These are phyloP conservation scores for Serranus cabrilla DNA, from an alignment of 2,797 vertebrate species.

Conservation along the genomic window DNA sequence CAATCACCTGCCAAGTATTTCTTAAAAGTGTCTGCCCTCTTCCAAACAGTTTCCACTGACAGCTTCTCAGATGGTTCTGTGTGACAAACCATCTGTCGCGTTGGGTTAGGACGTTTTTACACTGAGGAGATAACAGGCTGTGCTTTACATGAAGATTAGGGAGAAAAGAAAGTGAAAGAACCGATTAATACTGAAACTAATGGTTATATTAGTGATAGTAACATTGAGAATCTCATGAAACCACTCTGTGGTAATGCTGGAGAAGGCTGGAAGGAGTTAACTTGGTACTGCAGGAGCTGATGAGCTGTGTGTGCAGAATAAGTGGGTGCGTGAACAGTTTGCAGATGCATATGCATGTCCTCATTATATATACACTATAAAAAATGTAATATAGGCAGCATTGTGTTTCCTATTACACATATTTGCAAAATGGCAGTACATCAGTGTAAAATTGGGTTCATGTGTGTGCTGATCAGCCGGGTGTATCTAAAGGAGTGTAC, in stretches of 20 bases:
- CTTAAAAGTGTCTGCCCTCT: too few species aligned
- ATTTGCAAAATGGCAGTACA: slow-evolving; percentile 6
- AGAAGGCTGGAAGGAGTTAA: not conserved
- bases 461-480: not conserved
- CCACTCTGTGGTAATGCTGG: not conserved
- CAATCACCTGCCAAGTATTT: too few species aligned
- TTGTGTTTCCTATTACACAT: not conserved
- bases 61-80: too few species aligned
- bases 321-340: slow-evolving; percentile 18
- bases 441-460: not conserved
- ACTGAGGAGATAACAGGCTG: too few species aligned
- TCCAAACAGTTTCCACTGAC: too few species aligned
- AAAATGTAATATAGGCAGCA: not conserved
- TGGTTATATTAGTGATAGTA: too few species aligned
- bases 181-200: too few species aligned
- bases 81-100: too few species aligned
- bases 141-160: too few species aligned
- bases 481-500: not conserved
- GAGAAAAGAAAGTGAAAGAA: too few species aligned
- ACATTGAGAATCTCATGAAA: not conserved
- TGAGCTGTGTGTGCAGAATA: slow-evolving; percentile 2
- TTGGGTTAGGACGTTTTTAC: too few species aligned
- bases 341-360: slow-evolving; percentile 13
- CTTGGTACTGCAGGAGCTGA: slow-evolving; percentile 1
- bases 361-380: slow-evolving; percentile 12